These are phyloP conservation scores for Merops nubicus DNA, from an alignment of 2,113 vertebrate species.

Conservation along the genomic window DNA sequence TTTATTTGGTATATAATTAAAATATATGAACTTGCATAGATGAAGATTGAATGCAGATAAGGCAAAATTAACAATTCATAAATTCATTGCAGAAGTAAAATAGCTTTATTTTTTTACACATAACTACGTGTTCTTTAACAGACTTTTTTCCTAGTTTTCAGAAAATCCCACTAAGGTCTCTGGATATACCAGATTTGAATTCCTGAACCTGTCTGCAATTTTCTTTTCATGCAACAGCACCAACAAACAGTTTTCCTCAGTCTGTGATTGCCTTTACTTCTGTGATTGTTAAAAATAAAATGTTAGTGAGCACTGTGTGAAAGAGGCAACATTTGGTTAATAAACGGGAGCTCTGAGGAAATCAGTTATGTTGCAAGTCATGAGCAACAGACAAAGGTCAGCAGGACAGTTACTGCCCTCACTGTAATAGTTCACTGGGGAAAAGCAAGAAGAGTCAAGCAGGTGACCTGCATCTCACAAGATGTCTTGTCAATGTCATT, in stretches of 20 bases:
- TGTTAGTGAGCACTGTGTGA: not conserved
- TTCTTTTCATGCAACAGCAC: not conserved
- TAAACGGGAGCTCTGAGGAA: not conserved
- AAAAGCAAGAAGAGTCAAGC: not conserved
- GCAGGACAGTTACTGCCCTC: not conserved
- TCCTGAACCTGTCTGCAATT: not conserved
- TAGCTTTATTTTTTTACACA: not conserved
- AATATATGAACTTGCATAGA: not conserved
- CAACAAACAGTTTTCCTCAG: not conserved
- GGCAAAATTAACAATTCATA: not conserved
- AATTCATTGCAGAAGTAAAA: not conserved
- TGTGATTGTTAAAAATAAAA: not conserved
- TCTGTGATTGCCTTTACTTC: not conserved
- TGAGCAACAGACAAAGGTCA: not conserved
- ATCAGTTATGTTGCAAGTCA: not conserved
- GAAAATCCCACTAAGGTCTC: not conserved
- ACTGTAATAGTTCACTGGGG: not conserved
- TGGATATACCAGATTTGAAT: not conserved
- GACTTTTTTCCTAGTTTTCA: not conserved
- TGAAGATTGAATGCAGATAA: not conserved
- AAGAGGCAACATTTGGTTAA: not conserved
- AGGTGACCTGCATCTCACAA: not conserved
- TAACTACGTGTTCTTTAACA: not conserved
- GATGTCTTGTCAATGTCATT: not conserved
- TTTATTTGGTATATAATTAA: not conserved